Evolutionary conservation across 1,140 invertebrate genomes (phyloP).

Genomic region (Megalonaias nervosa): DNA sequence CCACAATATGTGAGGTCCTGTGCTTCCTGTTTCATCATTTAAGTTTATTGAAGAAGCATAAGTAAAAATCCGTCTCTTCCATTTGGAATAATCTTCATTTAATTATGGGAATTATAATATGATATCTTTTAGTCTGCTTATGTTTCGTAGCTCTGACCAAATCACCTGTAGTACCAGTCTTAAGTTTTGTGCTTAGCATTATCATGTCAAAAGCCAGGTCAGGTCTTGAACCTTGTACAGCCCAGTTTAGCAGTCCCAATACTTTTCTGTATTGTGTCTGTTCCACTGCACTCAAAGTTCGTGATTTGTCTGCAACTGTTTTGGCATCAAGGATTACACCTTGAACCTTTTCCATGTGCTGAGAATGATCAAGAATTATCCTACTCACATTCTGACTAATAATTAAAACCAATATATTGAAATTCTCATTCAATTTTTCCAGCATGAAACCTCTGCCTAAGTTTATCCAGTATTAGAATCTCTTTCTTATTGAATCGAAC

Average conservation of each 20-base stretch:
- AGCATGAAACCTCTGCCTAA: conserved; percentile 34
- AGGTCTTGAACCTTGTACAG: conserved; percentile 30
- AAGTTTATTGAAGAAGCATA: no score
- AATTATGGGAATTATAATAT: no score
- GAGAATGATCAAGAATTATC: conserved; percentile 34
- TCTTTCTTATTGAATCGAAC: no score
- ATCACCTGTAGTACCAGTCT: conserved; percentile 15
- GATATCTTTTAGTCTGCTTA: no score
- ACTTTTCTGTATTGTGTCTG: conserved; percentile 23
- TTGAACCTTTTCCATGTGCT: conserved; percentile 29
- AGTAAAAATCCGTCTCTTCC: no score
- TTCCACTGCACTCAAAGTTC: conserved; percentile 16
- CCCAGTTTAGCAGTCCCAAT: conserved; percentile 39
- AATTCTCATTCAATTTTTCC: conserved; percentile 31
- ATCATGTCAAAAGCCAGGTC: conserved; percentile 40
- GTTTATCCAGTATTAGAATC: conserved; percentile 4
- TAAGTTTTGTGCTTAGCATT: conserved; percentile 26
- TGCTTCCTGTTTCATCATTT: no score
- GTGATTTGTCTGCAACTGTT: conserved; percentile 7
- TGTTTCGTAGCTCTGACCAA: conserved; percentile 26
- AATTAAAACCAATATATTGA: conserved; percentile 29
- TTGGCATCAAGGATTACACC: conserved; percentile 11
- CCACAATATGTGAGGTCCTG: no score
- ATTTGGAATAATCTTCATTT: no score
- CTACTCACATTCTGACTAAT: conserved; percentile 19